These are phyloP conservation scores for Epinephelus coioides DNA, from an alignment of 2,797 vertebrate genomes.

Conservation along the genomic window DNA sequence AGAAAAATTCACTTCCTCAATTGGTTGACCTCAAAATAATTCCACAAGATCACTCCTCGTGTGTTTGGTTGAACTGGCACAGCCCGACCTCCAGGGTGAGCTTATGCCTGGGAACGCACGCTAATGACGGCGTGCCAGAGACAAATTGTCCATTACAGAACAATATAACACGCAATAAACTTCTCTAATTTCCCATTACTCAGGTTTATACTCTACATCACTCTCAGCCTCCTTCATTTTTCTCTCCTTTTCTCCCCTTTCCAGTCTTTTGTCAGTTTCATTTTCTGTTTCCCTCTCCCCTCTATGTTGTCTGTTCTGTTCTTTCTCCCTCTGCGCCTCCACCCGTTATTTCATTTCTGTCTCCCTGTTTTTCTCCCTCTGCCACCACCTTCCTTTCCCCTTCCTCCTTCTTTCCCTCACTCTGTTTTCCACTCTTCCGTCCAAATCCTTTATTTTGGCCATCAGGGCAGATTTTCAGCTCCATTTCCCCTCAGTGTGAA, in stretches of 20 bases:
- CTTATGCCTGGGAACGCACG: slow-evolving; percentile 45
- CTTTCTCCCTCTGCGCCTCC: slow-evolving; percentile 29
- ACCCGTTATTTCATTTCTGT: slow-evolving; percentile 45
- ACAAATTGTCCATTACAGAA: slow-evolving; percentile 74
- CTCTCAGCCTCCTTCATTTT: slow-evolving; percentile 37
- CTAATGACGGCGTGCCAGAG: slow-evolving; percentile 55
- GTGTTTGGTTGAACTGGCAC: slow-evolving; percentile 55
- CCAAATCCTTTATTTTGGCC: slow-evolving; percentile 84
- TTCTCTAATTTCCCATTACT: slow-evolving; percentile 67
- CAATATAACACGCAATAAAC: slow-evolving; percentile 77
- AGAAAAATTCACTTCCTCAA: slow-evolving; percentile 52
- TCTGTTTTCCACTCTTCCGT: slow-evolving; percentile 77
- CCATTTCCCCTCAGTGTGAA: slow-evolving; percentile 84
- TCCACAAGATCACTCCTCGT: slow-evolving; percentile 42
- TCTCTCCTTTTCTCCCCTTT: slow-evolving; percentile 29
- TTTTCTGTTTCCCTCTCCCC: slow-evolving; percentile 30
- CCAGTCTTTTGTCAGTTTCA: slow-evolving; percentile 16
- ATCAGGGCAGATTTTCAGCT: slow-evolving; percentile 82
- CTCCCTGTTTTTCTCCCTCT: slow-evolving; percentile 55
- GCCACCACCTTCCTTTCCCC: slow-evolving; percentile 54
- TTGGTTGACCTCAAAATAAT: slow-evolving; percentile 37
- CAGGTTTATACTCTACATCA: slow-evolving; percentile 48
- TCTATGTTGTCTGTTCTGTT: slow-evolving; percentile 25
- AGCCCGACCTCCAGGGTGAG: slow-evolving; percentile 42
- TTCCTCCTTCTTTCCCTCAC: slow-evolving; percentile 46